Conservation (phyloP, 1,140 invertebrate species). For the Bombus picipes region DNA sequence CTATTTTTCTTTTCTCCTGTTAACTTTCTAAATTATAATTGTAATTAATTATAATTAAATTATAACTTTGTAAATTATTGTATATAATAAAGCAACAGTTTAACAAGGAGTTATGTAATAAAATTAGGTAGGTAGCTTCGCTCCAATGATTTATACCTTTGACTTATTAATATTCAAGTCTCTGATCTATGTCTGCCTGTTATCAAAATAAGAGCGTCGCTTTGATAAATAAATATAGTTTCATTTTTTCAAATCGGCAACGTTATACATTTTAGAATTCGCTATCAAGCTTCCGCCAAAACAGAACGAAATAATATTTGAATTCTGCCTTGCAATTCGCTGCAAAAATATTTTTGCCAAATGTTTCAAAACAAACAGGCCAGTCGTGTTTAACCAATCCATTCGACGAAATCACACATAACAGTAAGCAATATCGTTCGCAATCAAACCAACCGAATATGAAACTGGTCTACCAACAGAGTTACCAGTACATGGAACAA, state of each 20-base stretch:
- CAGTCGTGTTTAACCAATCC: not conserved
- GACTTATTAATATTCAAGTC: not conserved
- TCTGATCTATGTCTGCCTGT: too few relatives aligned
- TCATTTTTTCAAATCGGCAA: too few relatives aligned
- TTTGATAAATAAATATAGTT: too few relatives aligned
- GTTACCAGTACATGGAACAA: not conserved
- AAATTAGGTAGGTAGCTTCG: not conserved
- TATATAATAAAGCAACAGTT: not conserved
- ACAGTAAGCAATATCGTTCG: constrained; percentile 1
- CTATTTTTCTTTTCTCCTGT: not conserved
- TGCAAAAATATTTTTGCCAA: not conserved
- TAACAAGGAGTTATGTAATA: not conserved
- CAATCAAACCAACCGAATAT: constrained; percentile 10
- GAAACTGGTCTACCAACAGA: not conserved
- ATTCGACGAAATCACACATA: not conserved
- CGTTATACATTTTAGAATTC: too few relatives aligned
- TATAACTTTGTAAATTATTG: not conserved
- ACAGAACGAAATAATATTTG: not conserved
- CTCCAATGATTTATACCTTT: not conserved
- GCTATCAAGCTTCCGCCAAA: not conserved
- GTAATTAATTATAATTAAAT: too few relatives aligned
- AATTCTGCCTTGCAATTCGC: not conserved
- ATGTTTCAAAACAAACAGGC: not conserved
- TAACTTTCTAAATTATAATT: not conserved
- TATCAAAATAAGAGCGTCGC: too few relatives aligned